These are phyloP conservation scores for Gymnothorax reevesii DNA, from an alignment of 2,797 vertebrate species.

Conservation along the genomic window DNA sequence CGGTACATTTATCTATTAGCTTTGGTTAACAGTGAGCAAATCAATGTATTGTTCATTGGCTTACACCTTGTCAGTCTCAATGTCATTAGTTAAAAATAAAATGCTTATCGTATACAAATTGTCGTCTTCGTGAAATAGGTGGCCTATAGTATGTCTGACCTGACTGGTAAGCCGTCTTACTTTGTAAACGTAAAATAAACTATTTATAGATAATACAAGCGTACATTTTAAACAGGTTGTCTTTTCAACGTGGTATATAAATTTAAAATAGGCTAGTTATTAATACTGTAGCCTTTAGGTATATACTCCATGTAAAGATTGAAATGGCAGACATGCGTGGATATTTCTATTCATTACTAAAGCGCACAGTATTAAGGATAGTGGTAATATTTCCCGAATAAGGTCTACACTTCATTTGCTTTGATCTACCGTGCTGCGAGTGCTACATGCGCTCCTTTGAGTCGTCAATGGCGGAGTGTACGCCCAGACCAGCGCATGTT, in stretches of 20 bases:
- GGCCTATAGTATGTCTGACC: no score
- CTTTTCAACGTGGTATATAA: not conserved
- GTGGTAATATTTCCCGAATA: not conserved
- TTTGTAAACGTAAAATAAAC: no score
- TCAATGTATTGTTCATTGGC: not conserved
- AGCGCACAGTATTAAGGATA: not conserved
- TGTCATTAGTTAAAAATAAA: not conserved
- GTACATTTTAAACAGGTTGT: not conserved
- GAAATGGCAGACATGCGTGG: not conserved
- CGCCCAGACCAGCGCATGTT: conserved; percentile 40
- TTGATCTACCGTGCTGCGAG: conserved; percentile 36
- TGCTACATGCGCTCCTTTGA: conserved; percentile 57
- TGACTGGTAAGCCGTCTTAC: no score
- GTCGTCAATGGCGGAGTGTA: conserved; percentile 75
- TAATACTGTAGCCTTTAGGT: not conserved
- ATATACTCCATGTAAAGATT: not conserved
- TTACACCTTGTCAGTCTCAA: not conserved
- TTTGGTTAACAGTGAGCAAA: not conserved
- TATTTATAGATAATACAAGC: no score
- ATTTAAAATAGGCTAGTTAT: not conserved
- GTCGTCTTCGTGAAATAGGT: not conserved
- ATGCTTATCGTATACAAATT: not conserved
- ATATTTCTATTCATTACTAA: not conserved
- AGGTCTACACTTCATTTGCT: not conserved
- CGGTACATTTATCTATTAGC: not conserved